Base-by-base conservation (phyloP, 2,888 invertebrate species). In the Cephus pulcher region DNA sequence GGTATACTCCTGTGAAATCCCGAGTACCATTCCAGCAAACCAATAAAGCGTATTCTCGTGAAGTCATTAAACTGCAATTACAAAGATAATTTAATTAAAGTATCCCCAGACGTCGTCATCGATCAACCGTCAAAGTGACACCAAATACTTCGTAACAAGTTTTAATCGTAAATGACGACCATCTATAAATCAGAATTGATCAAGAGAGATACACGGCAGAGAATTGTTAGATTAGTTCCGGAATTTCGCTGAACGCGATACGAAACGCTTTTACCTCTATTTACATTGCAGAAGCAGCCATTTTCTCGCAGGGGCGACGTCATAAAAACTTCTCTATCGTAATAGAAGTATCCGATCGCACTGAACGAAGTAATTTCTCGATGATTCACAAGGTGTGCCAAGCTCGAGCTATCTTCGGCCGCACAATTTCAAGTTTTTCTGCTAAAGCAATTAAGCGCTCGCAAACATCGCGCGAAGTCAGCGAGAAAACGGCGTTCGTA, bases 401-500 rank as follows among this genome's bases (percentile, higher is more conserved):
- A 71, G 71, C 71, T 71, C 34, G 71, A 71, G 71, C 56, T 56
- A 56, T 56, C 56, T 56, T 23, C 56, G 56, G 23, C 71, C 71
- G 71, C 11, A 70, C 78, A 75, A 78, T 75, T 37, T 33, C 78
- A 70, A 40, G 34, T 78, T 78, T 71, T 78, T 78, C 75, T 78
- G 70, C 34, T 75, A 75, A 78, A 78, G 75, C 69, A 78, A 78
- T 78, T 78, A 78, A 78, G 75, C 75, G 75, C 71, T 69, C 74
- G 78, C 70, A 71, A 11, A 40, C 78, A 74, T 78, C 69, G 78
- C 71, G 75, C 75, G 75, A 69, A 75, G 69, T 75, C 78, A 75
- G 75, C 78, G 78, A 75, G 74, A 75, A 78, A 78, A 78, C 78
- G 78, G 56, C 74, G 74, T 37, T 70, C 75, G 78, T 78, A 77